Evolutionary conservation across 2,888 invertebrate species (phyloP).

Genomic region (Agrilus mali): DNA sequence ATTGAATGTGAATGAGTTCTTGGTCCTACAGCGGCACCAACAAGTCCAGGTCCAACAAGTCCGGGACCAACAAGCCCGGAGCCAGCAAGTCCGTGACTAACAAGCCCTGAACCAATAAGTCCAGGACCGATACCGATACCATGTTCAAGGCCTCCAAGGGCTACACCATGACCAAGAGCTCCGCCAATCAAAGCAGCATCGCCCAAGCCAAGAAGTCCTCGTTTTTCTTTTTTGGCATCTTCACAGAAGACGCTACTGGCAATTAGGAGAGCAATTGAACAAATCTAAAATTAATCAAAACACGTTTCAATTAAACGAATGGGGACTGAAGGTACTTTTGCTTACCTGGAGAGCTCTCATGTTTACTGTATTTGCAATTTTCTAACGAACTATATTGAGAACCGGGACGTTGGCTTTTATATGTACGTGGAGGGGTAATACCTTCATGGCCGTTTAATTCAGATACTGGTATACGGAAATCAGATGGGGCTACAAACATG

Average conservation of each 20-base stretch:
- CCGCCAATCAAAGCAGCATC: slow-evolving; percentile 5
- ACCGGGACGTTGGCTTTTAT: slow-evolving; percentile 9
- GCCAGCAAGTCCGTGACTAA: slow-evolving; percentile 1
- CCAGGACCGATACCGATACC: slow-evolving; percentile 8
- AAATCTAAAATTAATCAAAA: slow-evolving; percentile 17
- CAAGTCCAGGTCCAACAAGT: slow-evolving; percentile 6
- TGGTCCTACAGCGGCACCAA: slow-evolving; percentile 5
- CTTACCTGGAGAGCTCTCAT: slow-evolving; percentile 14
- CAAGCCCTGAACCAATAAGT: slow-evolving; percentile 7
- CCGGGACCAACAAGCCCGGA: slow-evolving; percentile 7
- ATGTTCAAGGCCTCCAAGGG: slow-evolving; percentile 11
- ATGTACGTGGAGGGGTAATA: slow-evolving; percentile 6
- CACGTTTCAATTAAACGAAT: background rate
- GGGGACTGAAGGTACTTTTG: background rate
- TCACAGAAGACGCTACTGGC: slow-evolving; percentile 13
- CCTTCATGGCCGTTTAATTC: slow-evolving; percentile 8
- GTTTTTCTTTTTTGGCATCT: slow-evolving; percentile 24
- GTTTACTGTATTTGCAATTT: slow-evolving; percentile 11
- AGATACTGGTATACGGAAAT: slow-evolving; percentile 10
- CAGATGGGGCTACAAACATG: slow-evolving; percentile 11
- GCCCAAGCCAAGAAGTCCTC: slow-evolving; percentile 25
- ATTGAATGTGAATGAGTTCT: background rate
- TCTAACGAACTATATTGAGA: slow-evolving; percentile 1
- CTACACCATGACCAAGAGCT: slow-evolving; percentile 4
- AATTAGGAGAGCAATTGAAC: slow-evolving; percentile 20